Base-by-base conservation (phyloP, 2,797 vertebrate genomes). In the Craterocephalus amniculus region DNA sequence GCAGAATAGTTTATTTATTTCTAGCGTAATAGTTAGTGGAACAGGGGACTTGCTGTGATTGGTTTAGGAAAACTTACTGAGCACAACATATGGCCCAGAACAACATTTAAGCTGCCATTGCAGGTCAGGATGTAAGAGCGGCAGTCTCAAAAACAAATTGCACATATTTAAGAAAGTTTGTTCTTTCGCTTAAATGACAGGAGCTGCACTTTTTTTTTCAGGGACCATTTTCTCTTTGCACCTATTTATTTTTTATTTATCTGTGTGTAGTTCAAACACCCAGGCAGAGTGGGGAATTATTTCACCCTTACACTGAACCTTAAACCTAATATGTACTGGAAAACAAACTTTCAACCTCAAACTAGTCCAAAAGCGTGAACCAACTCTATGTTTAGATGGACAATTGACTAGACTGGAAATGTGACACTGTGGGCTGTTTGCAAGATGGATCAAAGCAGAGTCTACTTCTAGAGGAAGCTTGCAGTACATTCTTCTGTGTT, bases 151-250 rank as follows among this genome's bases (percentile, higher is more conserved):
- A 63, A 43, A 35, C 31, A 56, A 36, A 38, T 3, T 48, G 4
- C 3, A 43, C 11, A 69, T 62, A 16, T 29, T 63, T 16, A 49
- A 2, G 55, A 14, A 58, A 6, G 26, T 58, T 11, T 74, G 61
- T 36, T 69, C 71, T 64, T 81, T 82, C 80, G 67, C 36, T 74
- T 62, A 69, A 81, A 73, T 78, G 76, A 48, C 55, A 60, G 70
- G 67, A 72, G 51, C 57, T 66, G 20, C 45, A 29, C 48, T 73
- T 51, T 56, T 51, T 16, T 69, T 66, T 71, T 58, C n/a, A 6
- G 61, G 68, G 72, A 69, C 74, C 66, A 69, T 65, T 69, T 43
- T 35, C 52, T 61, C 52, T 13, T 51, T 78, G 79, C 58, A 55
- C 29, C 48, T 45, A 49, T 72, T 79, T 81, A 64, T 76, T 76